phyloP scores from a whole-genome alignment of 2,888 invertebrate species.

The Coenonympha arcania region DNA sequence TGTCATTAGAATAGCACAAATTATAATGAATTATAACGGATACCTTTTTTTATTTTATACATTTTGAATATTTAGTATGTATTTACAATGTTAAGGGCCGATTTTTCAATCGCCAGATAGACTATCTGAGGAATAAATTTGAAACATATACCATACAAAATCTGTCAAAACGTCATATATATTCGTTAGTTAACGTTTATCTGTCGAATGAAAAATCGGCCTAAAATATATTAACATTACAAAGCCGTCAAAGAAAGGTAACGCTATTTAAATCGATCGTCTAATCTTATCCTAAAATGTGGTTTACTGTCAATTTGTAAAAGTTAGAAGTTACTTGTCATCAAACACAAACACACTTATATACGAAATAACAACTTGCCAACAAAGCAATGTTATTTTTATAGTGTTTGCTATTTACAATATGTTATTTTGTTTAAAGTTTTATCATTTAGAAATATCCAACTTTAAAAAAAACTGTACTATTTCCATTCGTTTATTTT shows the following conservation, averaged over 20 bases:
- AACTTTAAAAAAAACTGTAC: too few species aligned
- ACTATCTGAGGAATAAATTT: too few species aligned
- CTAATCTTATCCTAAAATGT: neutral
- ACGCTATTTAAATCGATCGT: neutral
- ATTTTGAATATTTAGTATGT: neutral
- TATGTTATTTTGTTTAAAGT: neutral
- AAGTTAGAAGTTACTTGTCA: slow-evolving; percentile 5
- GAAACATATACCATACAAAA: too few species aligned
- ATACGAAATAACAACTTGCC: slow-evolving; percentile 13
- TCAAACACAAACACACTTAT: slow-evolving; percentile 4
- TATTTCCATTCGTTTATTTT: too few species aligned
- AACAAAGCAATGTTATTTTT: slow-evolving; percentile 11
- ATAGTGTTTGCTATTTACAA: slow-evolving; percentile 1
- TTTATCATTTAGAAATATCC: neutral
- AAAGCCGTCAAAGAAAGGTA: neutral
- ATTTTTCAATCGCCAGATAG: too few species aligned
- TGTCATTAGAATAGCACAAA: too few species aligned
- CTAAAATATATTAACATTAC: too few species aligned
- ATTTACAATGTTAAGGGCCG: too few species aligned
- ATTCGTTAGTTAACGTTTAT: too few species aligned
- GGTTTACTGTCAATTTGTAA: slow-evolving; percentile 3
- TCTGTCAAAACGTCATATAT: too few species aligned
- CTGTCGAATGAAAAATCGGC: too few species aligned
- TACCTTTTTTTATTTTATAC: neutral
- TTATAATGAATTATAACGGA: too few species aligned